Base-by-base conservation (phyloP, 2,888 invertebrate species). In the Osmoderma eremita region DNA sequence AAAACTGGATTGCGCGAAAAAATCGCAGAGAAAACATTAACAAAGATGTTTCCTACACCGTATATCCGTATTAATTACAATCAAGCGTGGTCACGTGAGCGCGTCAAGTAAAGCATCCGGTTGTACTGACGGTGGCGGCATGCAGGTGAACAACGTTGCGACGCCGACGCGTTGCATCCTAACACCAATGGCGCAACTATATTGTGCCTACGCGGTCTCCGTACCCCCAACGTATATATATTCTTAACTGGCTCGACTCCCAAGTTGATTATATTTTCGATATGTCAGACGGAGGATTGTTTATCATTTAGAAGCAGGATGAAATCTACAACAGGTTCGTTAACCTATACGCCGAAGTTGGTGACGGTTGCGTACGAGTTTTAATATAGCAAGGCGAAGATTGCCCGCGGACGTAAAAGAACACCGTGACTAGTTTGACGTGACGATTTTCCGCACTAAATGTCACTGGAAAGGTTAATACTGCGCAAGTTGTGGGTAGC, bases 121-220 rank as follows among this genome's bases (percentile, higher is more conserved):
- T 62, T 50, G 38, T 62, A 67, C 67, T 67, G 63, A 48, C 67
- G 67, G 67, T 63, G 63, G 45, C 63, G 67, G 67, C 67, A 67
- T 67, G 67, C 67, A 67, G 67, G 67, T 63, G 51, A 62, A 53
- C 67, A 45, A 18, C 67, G 62, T 48, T 48, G 63, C 53, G 62
- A 62, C 67, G 67, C 67, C 67, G 67, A 67, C 67, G 67, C 67
- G 62, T 45, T 67, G 67, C 67, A 45, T 51, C 38, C 54, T 50
- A 53, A 53, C 63, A 53, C 53, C 53, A 45, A 45, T 51, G 63
- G 63, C 63, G 63, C 63, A 64, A 64, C 22, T 41, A 53, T 64
- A 22, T 64, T 53, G n/a, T 15, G 6, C 18, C 22, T 45, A 24
- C 41, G 17, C 30, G 17, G 22, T 10, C 39, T 41, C 38, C 20